A percentile compares a stretch with the other conserved stretches of the same genome.
Evolutionary conservation across 2,113 vertebrate genomes (phyloP).

Genomic region (Cryptomyrus ogoouensis): DNA sequence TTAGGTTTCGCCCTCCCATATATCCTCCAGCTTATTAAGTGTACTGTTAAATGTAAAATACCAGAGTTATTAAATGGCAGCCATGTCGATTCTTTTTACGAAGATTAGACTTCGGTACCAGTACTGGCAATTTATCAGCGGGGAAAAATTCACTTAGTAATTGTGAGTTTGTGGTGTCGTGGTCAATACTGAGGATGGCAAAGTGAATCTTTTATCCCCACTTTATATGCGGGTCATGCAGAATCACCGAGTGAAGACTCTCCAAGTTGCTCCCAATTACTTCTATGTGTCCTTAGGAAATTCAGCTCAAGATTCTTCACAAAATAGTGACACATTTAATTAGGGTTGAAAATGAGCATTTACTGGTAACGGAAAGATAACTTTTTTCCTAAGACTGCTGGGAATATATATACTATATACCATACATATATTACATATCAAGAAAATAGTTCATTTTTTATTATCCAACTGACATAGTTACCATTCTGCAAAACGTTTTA

Average conservation of each 20-base stretch:
- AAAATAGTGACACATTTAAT: not conserved
- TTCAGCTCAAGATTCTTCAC: not conserved
- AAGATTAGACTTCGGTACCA: not conserved
- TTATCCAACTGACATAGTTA: not conserved
- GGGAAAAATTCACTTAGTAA: not conserved
- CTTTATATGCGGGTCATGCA: constrained; percentile 3
- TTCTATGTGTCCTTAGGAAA: not conserved
- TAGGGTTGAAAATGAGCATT: not conserved
- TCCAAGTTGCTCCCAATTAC: not conserved
- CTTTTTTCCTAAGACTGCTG: not conserved
- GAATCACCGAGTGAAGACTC: not conserved
- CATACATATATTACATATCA: not conserved
- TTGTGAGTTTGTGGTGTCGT: not conserved
- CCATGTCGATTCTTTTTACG: constrained; percentile 24
- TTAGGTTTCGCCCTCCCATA: constrained; percentile 37
- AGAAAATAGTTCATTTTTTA: not conserved
- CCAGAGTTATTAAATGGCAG: constrained; percentile 36
- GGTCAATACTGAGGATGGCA: not conserved
- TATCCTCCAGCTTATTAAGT: constrained; percentile 48
- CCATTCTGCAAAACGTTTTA: not conserved
- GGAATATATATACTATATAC: not conserved
- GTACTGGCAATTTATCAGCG: not conserved
- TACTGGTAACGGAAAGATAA: not conserved
- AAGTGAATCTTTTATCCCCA: not conserved
- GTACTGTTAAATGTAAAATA: constrained; percentile 41